These are phyloP conservation scores for Azemiops feae DNA, from an alignment of 2,113 vertebrate species.

Conservation along the genomic window DNA sequence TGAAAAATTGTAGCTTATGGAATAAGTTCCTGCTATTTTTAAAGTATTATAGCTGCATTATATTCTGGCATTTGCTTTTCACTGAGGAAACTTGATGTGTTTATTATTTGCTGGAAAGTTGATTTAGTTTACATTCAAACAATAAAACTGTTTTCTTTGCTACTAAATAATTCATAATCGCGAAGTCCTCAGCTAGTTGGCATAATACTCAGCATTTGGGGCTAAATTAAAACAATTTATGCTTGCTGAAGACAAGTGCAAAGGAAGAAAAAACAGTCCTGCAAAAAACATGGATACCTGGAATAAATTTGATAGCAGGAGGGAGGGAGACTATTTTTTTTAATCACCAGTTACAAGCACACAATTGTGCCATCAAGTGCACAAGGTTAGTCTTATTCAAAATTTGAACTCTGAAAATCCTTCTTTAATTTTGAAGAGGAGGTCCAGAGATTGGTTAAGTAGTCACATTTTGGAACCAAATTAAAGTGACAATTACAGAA, in stretches of 20 bases:
- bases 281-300: not conserved
- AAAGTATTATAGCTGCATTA: not conserved
- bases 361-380: not conserved
- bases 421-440: not conserved
- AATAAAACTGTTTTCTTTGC: not conserved
- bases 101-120: not conserved
- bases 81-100: not conserved
- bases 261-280: not conserved
- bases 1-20: not conserved
- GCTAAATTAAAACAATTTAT: not conserved
- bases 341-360: not conserved
- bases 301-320: not conserved
- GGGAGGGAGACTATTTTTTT: not conserved
- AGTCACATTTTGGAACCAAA: not conserved
- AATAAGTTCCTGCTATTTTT: not conserved
- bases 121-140: not conserved
- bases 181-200: not conserved
- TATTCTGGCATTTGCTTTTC: not conserved
- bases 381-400: not conserved
- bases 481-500: not conserved
- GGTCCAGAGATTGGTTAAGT: not conserved
- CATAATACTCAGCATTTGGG: not conserved
- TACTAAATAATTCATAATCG: not conserved
- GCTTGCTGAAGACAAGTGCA: not conserved
- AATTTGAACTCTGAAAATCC: not conserved